Evolutionary conservation across 2,888 invertebrate genomes (phyloP).

Genomic region (Sipunculus nudus): DNA sequence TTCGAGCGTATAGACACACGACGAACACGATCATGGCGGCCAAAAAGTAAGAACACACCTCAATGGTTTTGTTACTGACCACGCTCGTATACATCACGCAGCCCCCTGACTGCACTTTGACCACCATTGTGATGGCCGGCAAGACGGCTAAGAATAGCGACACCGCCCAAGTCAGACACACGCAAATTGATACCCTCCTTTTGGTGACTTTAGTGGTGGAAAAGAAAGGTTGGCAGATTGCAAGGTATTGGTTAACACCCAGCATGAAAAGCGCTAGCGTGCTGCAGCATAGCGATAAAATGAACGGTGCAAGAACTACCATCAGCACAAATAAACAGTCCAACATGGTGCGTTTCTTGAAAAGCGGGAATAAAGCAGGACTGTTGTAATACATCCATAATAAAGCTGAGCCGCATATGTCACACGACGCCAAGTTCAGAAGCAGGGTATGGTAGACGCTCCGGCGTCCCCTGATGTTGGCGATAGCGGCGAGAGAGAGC

Average conservation of each 20-base stretch:
- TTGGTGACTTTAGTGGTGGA: conserved; percentile 34
- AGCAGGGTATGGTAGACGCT: conserved; percentile 45
- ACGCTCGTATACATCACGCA: conserved; percentile 22
- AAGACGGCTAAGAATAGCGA: conserved; percentile 24
- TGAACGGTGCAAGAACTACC: conserved; percentile 33
- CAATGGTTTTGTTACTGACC: conserved; percentile 30
- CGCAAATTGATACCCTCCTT: conserved; percentile 24
- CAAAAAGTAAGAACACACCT: conserved; percentile 39
- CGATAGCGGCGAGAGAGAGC: conserved; percentile 53
- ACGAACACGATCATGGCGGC: conserved; percentile 39
- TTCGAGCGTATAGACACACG: conserved; percentile 39
- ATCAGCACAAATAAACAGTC: conserved; percentile 38
- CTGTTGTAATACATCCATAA: conserved; percentile 45
- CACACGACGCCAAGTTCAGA: conserved; percentile 39
- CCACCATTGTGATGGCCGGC: conserved; percentile 32
- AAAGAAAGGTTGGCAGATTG: conserved; percentile 42
- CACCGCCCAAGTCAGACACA: conserved; percentile 32
- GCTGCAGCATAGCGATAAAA: conserved; percentile 33
- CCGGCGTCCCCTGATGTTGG: conserved; percentile 42
- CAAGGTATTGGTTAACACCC: conserved; percentile 42
- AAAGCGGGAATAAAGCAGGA: conserved; percentile 33
- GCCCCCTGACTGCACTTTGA: conserved; percentile 9
- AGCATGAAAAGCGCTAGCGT: conserved; percentile 37
- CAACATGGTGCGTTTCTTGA: conserved; percentile 22
- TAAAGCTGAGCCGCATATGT: conserved; percentile 34